These are phyloP conservation scores for Psittacula derbiana DNA, from an alignment of 2,797 vertebrate genomes.

Conservation along the genomic window DNA sequence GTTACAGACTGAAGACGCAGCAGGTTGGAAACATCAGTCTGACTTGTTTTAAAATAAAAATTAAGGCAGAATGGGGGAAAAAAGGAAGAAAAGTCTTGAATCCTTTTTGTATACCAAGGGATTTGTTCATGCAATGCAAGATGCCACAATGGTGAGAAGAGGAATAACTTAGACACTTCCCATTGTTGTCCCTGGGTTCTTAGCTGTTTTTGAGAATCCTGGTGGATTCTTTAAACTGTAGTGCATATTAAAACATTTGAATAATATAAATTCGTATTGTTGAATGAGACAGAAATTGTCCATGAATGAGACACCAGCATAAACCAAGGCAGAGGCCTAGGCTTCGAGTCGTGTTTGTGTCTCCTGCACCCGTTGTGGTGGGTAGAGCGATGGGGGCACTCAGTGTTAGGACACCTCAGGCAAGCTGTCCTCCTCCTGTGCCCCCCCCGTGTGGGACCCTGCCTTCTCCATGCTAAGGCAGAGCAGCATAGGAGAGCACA, in stretches of 20 bases:
- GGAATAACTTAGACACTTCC: background rate
- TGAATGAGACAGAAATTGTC: background rate
- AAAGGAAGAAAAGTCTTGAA: background rate
- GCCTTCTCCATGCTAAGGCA: background rate
- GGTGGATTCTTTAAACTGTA: background rate
- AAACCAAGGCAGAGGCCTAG: background rate
- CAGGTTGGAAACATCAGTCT: background rate
- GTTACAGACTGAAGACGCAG: background rate
- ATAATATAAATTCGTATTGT: background rate
- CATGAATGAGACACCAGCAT: too few relatives aligned
- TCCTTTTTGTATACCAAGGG: background rate
- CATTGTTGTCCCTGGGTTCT: background rate
- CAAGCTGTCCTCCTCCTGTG: background rate
- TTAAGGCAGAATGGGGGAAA: background rate
- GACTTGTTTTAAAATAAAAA: background rate
- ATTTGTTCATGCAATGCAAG: background rate
- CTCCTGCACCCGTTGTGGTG: background rate
- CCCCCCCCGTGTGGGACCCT: background rate
- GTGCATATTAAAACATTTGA: background rate
- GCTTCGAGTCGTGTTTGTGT: background rate
- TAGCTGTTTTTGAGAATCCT: background rate
- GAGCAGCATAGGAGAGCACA: background rate
- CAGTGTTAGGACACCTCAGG: rapidly evolving
- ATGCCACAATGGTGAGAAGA: background rate
- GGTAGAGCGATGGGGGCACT: background rate